phyloP scores from a whole-genome alignment of 2,888 invertebrate genomes.

The Andrena dorsata region DNA sequence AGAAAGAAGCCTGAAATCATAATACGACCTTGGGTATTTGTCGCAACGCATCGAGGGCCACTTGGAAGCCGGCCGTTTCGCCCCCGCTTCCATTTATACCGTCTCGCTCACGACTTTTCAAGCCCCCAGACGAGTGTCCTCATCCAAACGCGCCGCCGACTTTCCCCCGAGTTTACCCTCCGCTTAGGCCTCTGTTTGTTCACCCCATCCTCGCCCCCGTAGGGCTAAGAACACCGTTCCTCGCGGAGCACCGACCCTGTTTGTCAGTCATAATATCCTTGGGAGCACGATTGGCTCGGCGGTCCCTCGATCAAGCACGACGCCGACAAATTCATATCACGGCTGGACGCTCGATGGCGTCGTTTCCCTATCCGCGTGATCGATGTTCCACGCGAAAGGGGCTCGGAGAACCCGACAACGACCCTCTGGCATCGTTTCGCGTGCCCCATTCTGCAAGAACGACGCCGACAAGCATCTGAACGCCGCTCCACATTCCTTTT shows the following conservation, averaged over 20 bases:
- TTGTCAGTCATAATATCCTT: constrained; percentile 65
- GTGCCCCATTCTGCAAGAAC: neutral
- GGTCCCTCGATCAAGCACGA: constrained; percentile 31
- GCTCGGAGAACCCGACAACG: neutral
- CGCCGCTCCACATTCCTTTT: neutral
- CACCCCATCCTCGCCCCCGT: constrained; percentile 30
- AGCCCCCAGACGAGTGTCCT: constrained; percentile 19
- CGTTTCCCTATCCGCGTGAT: constrained; percentile 31
- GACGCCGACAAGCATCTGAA: neutral
- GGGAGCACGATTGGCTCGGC: constrained; percentile 23
- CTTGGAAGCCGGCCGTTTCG: neutral
- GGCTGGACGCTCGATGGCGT: constrained; percentile 19
- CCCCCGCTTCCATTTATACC: constrained; percentile 23
- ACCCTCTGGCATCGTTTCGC: neutral
- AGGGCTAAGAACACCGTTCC: constrained; percentile 21
- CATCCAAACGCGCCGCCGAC: constrained; percentile 19
- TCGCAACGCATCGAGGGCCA: constrained; percentile 38
- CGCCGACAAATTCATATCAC: constrained; percentile 49
- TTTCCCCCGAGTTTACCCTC: constrained; percentile 54
- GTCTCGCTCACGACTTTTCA: constrained; percentile 37
- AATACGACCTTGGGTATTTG: constrained; percentile 36
- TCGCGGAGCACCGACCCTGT: constrained; percentile 45
- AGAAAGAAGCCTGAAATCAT: constrained; percentile 8
- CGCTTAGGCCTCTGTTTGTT: constrained; percentile 57
- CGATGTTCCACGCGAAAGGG: constrained; percentile 43